These are phyloP conservation scores for Zaprionus inermis DNA, from an alignment of 1,140 invertebrate species.

Conservation along the genomic window DNA sequence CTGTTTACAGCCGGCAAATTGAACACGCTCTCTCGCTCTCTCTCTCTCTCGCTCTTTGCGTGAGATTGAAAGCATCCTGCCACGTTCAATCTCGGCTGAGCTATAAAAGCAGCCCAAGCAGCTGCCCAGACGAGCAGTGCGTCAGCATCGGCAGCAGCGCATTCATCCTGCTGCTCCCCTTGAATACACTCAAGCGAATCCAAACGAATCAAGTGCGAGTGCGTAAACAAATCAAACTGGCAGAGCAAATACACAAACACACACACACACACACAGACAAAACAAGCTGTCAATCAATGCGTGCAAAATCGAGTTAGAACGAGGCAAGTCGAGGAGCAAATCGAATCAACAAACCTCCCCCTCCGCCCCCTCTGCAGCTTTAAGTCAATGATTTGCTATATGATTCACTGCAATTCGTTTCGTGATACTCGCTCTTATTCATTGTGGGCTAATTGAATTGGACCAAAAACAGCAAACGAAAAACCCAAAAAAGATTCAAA, in stretches of 20 bases:
- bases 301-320: constrained; percentile 44
- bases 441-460: neutral
- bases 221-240: constrained; percentile 43
- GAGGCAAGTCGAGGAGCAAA: constrained; percentile 14
- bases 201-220: constrained; percentile 5
- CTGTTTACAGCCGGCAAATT: constrained; percentile 66
- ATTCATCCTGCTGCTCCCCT: no score
- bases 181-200: neutral
- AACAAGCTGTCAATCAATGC: constrained; percentile 49
- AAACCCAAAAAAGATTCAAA: neutral
- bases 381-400: constrained; percentile 9
- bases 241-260: neutral
- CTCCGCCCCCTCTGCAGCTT: neutral
- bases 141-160: constrained; percentile 1
- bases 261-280: constrained; percentile 2
- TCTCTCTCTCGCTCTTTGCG: neutral
- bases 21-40: neutral
- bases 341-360: constrained; percentile 9
- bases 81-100: constrained; percentile 15
- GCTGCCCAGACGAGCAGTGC: constrained; percentile 13
- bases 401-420: constrained; percentile 13
- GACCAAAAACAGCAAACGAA: neutral
- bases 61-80: constrained; percentile 16
- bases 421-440: constrained; percentile 11
- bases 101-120: constrained; percentile 38